Evolutionary conservation across 2,888 invertebrate genomes (phyloP).

Genomic region (Phytoseiulus persimilis): DNA sequence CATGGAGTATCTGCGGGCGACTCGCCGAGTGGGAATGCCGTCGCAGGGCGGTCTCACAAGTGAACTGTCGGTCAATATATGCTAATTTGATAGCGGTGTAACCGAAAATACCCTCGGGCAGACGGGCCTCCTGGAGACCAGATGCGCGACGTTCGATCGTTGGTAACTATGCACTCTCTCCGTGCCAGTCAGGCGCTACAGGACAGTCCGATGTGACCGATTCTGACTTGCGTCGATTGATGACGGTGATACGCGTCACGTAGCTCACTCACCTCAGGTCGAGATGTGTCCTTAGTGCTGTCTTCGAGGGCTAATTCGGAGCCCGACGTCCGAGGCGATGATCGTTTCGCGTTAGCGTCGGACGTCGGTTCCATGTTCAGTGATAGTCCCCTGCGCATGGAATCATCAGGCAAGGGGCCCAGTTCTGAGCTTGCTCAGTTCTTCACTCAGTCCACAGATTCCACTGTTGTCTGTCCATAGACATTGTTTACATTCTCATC

Average conservation of each 20-base stretch:
- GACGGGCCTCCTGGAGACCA: background rate
- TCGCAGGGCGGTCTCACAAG: background rate
- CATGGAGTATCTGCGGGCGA: background rate
- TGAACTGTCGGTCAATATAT: slow-evolving; percentile 29
- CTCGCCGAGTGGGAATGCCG: background rate
- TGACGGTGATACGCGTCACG: background rate
- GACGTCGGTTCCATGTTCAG: slow-evolving; percentile 23
- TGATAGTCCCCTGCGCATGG: slow-evolving; percentile 31
- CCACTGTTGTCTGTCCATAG: slow-evolving; percentile 31
- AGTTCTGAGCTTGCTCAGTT: background rate
- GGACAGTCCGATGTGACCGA: background rate
- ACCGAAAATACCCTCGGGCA: background rate
- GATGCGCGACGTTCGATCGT: background rate
- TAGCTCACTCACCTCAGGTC: background rate
- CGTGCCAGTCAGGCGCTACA: background rate
- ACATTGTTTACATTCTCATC: slow-evolving; percentile 37
- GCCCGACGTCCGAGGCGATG: slow-evolving; percentile 28
- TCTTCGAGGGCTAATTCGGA: slow-evolving; percentile 38
- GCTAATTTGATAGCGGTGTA: slow-evolving; percentile 17
- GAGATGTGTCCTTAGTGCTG: slow-evolving; percentile 31
- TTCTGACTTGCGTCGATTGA: background rate
- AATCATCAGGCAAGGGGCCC: background rate
- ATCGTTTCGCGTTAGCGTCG: slow-evolving; percentile 12
- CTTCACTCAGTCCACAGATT: slow-evolving; percentile 5
- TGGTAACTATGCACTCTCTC: background rate